phyloP scores from a whole-genome alignment of 2,797 vertebrate species.

The Loris lydekkerianus region DNA sequence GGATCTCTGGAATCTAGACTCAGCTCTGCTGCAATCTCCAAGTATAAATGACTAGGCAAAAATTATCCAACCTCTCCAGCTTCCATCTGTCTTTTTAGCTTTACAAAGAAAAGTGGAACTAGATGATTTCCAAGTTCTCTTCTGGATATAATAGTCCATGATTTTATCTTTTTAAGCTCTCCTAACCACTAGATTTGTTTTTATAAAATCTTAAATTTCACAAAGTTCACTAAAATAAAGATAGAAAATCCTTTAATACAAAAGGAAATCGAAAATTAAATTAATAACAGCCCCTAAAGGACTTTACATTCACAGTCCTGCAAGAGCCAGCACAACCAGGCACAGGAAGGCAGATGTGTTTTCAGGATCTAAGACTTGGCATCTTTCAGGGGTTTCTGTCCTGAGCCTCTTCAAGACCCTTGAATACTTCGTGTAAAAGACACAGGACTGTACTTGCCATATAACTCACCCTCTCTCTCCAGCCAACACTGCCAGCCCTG shows the following conservation, averaged over 20 bases:
- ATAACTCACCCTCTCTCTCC: neutral
- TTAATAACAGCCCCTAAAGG: neutral
- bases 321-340: neutral
- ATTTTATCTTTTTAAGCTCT: conserved; percentile 32
- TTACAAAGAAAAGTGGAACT: conserved; percentile 27
- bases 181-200: conserved; percentile 2
- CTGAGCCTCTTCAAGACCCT: neutral
- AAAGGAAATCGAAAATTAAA: neutral
- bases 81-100: neutral
- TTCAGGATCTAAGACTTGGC: neutral
- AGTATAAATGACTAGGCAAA: neutral
- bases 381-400: neutral
- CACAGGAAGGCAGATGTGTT: neutral
- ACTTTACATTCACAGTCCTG: conserved; percentile 13
- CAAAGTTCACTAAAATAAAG: conserved; percentile 42
- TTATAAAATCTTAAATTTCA: conserved; percentile 58
- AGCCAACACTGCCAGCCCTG: neutral
- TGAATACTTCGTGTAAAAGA: neutral
- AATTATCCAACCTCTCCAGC: neutral
- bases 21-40: neutral
- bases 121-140: conserved; percentile 42
- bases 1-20: neutral
- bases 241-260: conserved; percentile 31
- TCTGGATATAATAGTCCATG: neutral
- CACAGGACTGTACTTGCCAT: neutral